Conservation (phyloP, 2,888 invertebrate genomes). For the Brenthis ino region DNA sequence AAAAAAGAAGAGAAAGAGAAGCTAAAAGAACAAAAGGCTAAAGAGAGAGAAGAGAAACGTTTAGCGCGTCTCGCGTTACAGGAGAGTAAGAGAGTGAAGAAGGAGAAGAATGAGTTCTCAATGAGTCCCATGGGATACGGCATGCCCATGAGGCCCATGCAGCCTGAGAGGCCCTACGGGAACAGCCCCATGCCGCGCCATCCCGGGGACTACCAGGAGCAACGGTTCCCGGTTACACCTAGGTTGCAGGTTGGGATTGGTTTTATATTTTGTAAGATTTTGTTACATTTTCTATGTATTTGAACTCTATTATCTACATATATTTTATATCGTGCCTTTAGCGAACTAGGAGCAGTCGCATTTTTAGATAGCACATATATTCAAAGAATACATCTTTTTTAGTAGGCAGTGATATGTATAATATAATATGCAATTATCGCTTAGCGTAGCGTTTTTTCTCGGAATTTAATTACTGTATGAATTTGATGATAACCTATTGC, state of each 20-base stretch:
- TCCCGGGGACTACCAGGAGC: constrained; percentile 50
- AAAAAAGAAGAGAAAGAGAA: constrained; percentile 78
- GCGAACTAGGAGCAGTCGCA: no score
- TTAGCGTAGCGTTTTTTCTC: no score
- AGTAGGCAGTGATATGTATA: no score
- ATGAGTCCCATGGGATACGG: constrained; percentile 50
- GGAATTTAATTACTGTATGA: no score
- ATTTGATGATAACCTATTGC: no score
- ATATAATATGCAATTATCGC: no score
- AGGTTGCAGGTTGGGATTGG: constrained; percentile 36
- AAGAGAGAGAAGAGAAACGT: constrained; percentile 74
- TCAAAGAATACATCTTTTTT: no score
- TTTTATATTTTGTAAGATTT: neutral
- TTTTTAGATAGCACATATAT: no score
- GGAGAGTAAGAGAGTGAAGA: constrained; percentile 69
- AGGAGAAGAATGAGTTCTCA: constrained; percentile 54
- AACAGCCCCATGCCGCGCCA: constrained; percentile 32
- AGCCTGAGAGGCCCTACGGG: constrained; percentile 33
- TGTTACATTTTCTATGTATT: neutral
- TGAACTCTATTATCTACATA: no score
- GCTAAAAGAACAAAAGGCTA: constrained; percentile 73
- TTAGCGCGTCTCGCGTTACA: constrained; percentile 68
- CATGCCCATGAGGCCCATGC: constrained; percentile 41
- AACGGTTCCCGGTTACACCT: constrained; percentile 59
- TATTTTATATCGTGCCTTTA: no score